Evolutionary conservation across 2,888 invertebrate genomes (phyloP).

Genomic region (Machimus atricapillus): DNA sequence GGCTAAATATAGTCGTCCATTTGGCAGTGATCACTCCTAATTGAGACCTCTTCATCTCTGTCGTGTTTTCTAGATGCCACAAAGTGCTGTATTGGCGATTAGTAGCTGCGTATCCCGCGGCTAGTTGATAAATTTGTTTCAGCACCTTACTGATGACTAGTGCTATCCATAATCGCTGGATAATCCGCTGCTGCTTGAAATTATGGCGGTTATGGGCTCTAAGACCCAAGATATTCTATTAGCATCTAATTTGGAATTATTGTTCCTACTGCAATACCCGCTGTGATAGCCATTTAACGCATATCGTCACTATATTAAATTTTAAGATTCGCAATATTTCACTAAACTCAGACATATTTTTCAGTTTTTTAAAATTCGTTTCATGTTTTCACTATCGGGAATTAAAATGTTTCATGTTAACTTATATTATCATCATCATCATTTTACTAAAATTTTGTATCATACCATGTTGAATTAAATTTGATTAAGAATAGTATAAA

Average conservation of each 20-base stretch:
- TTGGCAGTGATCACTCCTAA: constrained; percentile 26
- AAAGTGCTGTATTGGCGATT: background rate
- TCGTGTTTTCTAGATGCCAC: background rate
- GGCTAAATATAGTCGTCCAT: constrained; percentile 16
- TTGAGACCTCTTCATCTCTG: constrained; percentile 25
- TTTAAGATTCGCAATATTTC: background rate
- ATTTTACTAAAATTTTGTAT: too few species aligned
- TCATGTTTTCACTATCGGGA: too few species aligned
- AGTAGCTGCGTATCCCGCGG: background rate
- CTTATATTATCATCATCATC: too few species aligned
- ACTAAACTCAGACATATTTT: background rate
- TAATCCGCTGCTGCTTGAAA: background rate
- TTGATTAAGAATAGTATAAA: too few species aligned
- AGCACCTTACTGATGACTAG: background rate
- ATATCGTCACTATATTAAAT: background rate
- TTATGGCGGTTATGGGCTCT: background rate
- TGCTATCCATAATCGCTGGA: background rate
- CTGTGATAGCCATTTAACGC: background rate
- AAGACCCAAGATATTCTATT: background rate
- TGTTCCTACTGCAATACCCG: background rate
- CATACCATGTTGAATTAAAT: too few species aligned
- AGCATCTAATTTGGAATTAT: background rate
- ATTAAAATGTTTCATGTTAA: too few species aligned
- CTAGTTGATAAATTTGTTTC: background rate
- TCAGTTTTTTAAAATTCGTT: too few species aligned